These are phyloP conservation scores for Loriculus beryllinus DNA, from an alignment of 2,797 vertebrate species.

Conservation along the genomic window DNA sequence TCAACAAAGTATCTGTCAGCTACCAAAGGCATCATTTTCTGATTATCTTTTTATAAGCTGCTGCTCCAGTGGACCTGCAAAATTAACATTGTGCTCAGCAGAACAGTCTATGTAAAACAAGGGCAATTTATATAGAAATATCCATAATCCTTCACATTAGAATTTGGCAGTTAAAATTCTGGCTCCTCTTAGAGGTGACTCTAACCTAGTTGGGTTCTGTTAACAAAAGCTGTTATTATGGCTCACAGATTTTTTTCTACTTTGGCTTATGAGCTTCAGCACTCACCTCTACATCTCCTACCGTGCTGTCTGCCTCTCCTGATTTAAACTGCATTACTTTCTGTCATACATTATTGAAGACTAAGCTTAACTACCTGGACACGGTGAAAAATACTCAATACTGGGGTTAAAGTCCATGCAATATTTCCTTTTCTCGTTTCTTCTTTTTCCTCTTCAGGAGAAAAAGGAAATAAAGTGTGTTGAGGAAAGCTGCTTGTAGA, in stretches of 20 bases:
- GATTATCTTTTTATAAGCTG: slow-evolving; percentile 34
- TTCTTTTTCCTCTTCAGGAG: background rate
- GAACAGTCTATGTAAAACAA: slow-evolving; percentile 60
- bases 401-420: background rate
- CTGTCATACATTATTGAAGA: slow-evolving; percentile 49
- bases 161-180: slow-evolving; percentile 63
- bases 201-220: slow-evolving; percentile 69
- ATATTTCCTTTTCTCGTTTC: background rate
- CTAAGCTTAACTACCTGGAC: slow-evolving; percentile 10
- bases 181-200: slow-evolving; percentile 56
- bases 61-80: slow-evolving; percentile 43
- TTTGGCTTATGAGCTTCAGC: background rate
- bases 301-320: background rate
- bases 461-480: background rate
- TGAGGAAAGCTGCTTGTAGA: background rate
- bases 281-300: slow-evolving; percentile 15
- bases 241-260: slow-evolving; percentile 47
- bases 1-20: background rate
- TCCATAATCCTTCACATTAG: slow-evolving; percentile 67
- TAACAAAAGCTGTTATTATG: slow-evolving; percentile 49
- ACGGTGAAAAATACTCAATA: background rate
- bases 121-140: slow-evolving; percentile 68
- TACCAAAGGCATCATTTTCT: slow-evolving; percentile 51
- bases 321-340: slow-evolving; percentile 48
- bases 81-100: slow-evolving; percentile 59